These are phyloP conservation scores for Cosmia trapezina DNA, from an alignment of 2,888 invertebrate genomes.

Conservation along the genomic window DNA sequence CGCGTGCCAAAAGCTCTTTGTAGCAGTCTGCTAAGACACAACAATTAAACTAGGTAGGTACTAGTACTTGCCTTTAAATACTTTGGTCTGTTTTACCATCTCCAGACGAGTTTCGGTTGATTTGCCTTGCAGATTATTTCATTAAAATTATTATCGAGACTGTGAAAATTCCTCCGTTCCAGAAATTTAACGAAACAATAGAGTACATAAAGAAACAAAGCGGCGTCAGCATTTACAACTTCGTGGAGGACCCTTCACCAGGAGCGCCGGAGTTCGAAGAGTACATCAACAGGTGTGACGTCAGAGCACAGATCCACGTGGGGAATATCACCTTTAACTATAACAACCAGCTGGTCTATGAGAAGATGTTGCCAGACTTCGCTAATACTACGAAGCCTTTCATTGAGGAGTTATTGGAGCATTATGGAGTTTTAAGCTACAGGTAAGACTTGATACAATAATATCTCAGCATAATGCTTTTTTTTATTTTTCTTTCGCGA, in stretches of 20 bases:
- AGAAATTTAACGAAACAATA: conserved; percentile 81
- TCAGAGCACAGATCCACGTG: conserved; percentile 82
- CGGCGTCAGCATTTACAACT: conserved; percentile 74
- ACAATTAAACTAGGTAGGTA: too few species aligned
- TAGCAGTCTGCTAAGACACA: too few species aligned
- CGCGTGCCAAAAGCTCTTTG: too few species aligned
- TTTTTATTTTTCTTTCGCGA: too few species aligned
- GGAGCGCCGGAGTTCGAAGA: conserved; percentile 61
- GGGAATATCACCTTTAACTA: conserved; percentile 79
- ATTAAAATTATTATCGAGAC: too few species aligned
- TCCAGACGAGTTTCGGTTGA: too few species aligned
- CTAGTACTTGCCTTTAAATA: too few species aligned
- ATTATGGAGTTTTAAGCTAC: conserved; percentile 93
- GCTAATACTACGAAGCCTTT: conserved; percentile 92
- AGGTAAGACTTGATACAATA: conserved; percentile 63
- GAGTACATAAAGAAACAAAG: conserved; percentile 76
- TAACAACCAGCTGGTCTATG: conserved; percentile 89
- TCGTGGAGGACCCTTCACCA: conserved; percentile 62
- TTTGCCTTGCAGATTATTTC: too few species aligned
- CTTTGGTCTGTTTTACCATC: too few species aligned
- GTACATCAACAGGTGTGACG: conserved; percentile 78
- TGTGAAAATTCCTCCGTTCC: conserved; percentile 1
- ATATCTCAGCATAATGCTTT: too few species aligned
- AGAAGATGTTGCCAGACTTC: conserved; percentile 91
- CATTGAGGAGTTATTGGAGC: conserved; percentile 90